Evolutionary conservation across 2,888 invertebrate genomes (phyloP).

Genomic region (Lepetodrilus schrolli): DNA sequence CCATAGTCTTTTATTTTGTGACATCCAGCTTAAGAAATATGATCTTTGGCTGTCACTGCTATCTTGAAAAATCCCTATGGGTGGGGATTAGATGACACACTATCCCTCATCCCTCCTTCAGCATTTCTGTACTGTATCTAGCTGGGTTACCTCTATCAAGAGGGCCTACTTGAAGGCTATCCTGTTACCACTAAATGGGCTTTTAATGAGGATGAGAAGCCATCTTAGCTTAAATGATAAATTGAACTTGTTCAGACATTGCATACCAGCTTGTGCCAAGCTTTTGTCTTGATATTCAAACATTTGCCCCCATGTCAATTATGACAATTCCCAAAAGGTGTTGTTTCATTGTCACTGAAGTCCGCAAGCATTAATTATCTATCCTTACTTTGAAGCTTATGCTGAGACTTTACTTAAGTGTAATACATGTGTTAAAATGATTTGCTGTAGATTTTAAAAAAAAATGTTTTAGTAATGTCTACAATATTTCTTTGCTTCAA

Average conservation of each 20-base stretch:
- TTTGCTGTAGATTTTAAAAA: no score
- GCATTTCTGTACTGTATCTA: background rate
- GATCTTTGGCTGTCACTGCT: slow-evolving; percentile 10
- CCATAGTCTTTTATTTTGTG: background rate
- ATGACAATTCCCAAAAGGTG: no score
- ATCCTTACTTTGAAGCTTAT: no score
- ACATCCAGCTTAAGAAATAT: background rate
- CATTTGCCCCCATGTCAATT: no score
- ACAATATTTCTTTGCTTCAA: no score
- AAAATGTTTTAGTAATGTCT: no score
- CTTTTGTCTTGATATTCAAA: no score
- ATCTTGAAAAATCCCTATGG: background rate
- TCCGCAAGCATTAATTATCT: no score
- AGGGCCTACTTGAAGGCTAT: background rate
- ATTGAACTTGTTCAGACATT: slow-evolving; percentile 4
- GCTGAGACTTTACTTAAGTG: no score
- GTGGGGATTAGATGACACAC: slow-evolving; percentile 1
- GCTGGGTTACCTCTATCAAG: background rate
- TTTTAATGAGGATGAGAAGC: slow-evolving; percentile 29
- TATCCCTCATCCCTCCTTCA: slow-evolving; percentile 1
- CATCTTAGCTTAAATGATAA: slow-evolving; percentile 5
- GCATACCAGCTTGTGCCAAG: background rate
- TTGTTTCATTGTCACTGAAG: no score
- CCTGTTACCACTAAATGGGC: slow-evolving; percentile 20
- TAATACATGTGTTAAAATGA: no score